Conservation (phyloP, 2,888 invertebrate genomes). For the Busseola fusca region DNA sequence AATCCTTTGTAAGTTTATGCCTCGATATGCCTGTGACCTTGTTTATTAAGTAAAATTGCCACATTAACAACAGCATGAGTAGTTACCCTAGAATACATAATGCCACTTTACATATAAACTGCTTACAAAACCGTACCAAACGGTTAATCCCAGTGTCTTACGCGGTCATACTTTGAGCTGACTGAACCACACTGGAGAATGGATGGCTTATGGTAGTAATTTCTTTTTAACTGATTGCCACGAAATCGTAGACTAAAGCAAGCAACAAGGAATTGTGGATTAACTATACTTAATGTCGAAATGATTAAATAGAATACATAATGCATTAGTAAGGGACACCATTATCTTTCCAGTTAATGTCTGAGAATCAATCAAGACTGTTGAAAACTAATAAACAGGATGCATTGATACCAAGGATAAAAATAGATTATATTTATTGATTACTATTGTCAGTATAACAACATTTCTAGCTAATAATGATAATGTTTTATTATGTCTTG, state of each 20-base stretch:
- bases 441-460: too few species aligned
- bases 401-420: too few species aligned
- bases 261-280: background rate
- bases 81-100: background rate
- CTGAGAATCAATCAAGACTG: background rate
- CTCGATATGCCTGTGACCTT: too few species aligned
- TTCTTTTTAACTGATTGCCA: conserved; percentile 20
- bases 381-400: background rate
- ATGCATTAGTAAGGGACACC: background rate
- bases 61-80: background rate
- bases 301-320: background rate
- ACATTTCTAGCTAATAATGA: too few species aligned
- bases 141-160: conserved; percentile 9
- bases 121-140: background rate
- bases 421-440: too few species aligned
- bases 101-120: background rate
- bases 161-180: conserved; percentile 19
- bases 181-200: conserved; percentile 15
- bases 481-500: too few species aligned
- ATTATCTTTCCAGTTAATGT: background rate
- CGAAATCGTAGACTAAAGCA: conserved; percentile 1
- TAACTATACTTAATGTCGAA: background rate
- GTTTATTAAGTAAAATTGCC: too few species aligned
- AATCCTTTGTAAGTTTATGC: too few species aligned
- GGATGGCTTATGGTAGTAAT: conserved; percentile 19